Base-by-base conservation (phyloP, 2,113 vertebrate species). In the Nycticebus coucang region DNA sequence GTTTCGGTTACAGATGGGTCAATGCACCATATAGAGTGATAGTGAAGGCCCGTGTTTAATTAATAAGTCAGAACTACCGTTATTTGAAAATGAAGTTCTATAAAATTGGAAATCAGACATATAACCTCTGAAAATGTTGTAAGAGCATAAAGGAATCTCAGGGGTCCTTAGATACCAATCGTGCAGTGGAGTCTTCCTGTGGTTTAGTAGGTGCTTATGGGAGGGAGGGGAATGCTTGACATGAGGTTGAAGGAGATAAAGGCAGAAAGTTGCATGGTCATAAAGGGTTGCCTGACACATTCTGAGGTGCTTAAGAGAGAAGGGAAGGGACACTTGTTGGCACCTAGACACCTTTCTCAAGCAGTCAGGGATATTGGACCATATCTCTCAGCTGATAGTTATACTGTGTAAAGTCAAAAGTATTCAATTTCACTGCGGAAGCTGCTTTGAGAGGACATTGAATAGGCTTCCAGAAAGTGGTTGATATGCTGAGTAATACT, bases 71-170 rank as follows among this genome's bases (percentile, higher is more conserved):
- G 35, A 91, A 83, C 18, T n/a, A 35, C 66, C 69, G 30, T 86
- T 74, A 77, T n/a, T 89, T 93, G 81, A 30, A 60, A 87, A 35
- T 57, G 41, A 45, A 60, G 85, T 45, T 79, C 41, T 84, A 72
- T 88, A 66, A 93, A 91, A 95, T 59, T 85, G 55, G 35, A 92
- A 91, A 66, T 89, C 28, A 66, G 59, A 75, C 14, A 93, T 55
- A 74, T 57, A 87, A 68, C n/a, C 13, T 78, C 50, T 60, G 82
- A 91, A 57, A 62, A 72, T 91, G 35, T 75, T 87, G 53, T 26
- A 55, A 87, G 75, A 87, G 45, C 71, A 66, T 30, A 89, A 82
- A 71, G 59, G 41, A 87, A 94, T 57, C 41, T 84, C 72, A 53
- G 1, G 12, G 64, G 28, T 74, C 15, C 35, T 45, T 94, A 45